Evolutionary conservation across 2,113 vertebrate species (phyloP).

Genomic region (Esox niger): DNA sequence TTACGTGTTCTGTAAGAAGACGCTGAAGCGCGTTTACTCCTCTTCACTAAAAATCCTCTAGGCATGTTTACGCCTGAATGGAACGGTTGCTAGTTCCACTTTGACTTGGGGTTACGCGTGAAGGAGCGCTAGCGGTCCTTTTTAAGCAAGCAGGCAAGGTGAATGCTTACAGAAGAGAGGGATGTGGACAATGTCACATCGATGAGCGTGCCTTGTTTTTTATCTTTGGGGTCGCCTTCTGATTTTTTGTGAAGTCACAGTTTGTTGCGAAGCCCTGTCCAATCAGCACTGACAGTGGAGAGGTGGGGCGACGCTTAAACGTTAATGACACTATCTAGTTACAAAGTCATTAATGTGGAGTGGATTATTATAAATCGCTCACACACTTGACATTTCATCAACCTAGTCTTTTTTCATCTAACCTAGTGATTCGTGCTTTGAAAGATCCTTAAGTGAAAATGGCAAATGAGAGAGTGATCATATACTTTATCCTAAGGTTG

Average conservation of each 20-base stretch:
- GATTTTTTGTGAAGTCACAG: slow-evolving; percentile 36
- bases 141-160: slow-evolving; percentile 9
- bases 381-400: slow-evolving; percentile 2
- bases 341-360: slow-evolving; percentile 27
- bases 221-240: slow-evolving; percentile 45
- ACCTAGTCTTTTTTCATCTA: not conserved
- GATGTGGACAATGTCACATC: slow-evolving; percentile 19
- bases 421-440: not conserved
- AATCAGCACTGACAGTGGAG: slow-evolving; percentile 42
- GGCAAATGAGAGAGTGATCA: too few relatives aligned
- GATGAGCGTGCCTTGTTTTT: slow-evolving; percentile 43
- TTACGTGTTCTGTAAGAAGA: slow-evolving; percentile 76
- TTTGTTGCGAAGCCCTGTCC: slow-evolving; percentile 36
- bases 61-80: slow-evolving; percentile 74
- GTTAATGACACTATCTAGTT: slow-evolving; percentile 25
- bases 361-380: not conserved
- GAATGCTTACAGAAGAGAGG: slow-evolving; percentile 11
- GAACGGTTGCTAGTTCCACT: slow-evolving; percentile 45
- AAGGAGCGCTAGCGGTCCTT: slow-evolving; percentile 12
- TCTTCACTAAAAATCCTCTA: slow-evolving; percentile 91
- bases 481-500: too few relatives aligned
- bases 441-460: not conserved
- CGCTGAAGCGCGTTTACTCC: slow-evolving; percentile 75
- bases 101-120: slow-evolving; percentile 50
- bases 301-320: slow-evolving; percentile 24